phyloP scores from a whole-genome alignment of 2,797 vertebrate species.

The Nasua narica region DNA sequence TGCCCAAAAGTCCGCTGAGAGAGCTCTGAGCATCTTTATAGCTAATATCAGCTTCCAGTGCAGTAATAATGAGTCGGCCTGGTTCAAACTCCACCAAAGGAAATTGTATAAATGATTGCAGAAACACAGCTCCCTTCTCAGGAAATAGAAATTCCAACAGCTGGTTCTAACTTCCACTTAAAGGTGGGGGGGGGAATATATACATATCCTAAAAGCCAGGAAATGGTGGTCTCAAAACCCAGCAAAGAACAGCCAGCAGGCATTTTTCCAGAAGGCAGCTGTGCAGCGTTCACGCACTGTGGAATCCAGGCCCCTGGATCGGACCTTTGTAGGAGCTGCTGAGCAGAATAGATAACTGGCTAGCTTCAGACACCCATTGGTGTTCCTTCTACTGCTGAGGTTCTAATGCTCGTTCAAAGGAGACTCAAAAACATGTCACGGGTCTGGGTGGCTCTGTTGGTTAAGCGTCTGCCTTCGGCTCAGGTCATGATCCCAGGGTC shows the following conservation, averaged over 20 bases:
- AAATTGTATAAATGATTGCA: not conserved
- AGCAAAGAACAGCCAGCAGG: not conserved
- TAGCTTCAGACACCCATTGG: not conserved
- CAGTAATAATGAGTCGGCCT: not conserved
- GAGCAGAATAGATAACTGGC: not conserved
- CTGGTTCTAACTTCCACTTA: slow-evolving; percentile 27
- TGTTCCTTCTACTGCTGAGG: not conserved
- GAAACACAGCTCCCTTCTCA: not conserved
- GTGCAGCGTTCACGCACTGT: not conserved
- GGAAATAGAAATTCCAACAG: slow-evolving; percentile 49
- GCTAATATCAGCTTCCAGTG: not conserved
- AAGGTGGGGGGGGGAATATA: not conserved
- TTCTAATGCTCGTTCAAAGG: slow-evolving; percentile 21
- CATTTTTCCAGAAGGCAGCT: not conserved
- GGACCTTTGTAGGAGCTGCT: not conserved
- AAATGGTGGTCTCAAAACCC: not conserved
- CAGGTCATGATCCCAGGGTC: too few species aligned
- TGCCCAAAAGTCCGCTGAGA: not conserved
- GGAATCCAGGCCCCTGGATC: not conserved
- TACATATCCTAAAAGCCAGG: not conserved
- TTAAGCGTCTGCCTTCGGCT: too few species aligned
- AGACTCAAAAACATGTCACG: too few species aligned
- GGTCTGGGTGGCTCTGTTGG: too few species aligned
- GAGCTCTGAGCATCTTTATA: not conserved
- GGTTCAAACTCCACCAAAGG: not conserved